Evolutionary conservation across 2,113 vertebrate species (phyloP).

Genomic region (Felis chaus): DNA sequence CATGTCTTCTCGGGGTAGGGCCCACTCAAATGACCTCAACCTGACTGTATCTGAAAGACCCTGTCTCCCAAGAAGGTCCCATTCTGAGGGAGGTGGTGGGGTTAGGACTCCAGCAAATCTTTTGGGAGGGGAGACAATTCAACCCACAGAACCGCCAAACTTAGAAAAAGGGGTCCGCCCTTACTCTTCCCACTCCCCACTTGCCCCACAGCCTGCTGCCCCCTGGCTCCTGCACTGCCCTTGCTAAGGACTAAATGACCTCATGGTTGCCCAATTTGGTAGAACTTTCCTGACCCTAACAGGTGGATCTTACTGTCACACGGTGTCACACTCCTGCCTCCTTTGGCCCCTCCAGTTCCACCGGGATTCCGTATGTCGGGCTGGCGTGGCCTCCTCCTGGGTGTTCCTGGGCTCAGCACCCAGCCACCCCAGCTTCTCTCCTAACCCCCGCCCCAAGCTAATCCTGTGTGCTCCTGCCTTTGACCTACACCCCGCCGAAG

Average conservation of each 20-base stretch:
- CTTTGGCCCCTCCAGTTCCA: not conserved
- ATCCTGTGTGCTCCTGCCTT: not conserved
- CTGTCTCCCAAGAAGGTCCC: not conserved
- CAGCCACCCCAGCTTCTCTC: not conserved
- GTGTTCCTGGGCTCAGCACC: too few relatives aligned
- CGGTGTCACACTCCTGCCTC: not conserved
- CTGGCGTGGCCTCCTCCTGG: too few relatives aligned
- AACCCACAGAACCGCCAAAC: too few relatives aligned
- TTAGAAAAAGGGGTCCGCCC: too few relatives aligned
- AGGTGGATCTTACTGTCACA: not conserved
- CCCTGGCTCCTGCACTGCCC: not conserved
- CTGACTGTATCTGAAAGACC: not conserved
- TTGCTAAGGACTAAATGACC: not conserved
- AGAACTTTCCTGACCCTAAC: not conserved
- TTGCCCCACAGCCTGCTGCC: not conserved
- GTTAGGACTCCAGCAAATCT: not conserved
- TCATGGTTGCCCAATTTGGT: not conserved
- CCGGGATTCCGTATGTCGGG: fast-evolving
- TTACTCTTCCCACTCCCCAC: too few relatives aligned
- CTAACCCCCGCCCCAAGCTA: not conserved
- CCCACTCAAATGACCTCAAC: not conserved
- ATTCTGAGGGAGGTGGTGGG: not conserved
- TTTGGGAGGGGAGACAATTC: not conserved
- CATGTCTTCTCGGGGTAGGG: not conserved
- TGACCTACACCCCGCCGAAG: not conserved